Conservation (phyloP, 2,888 invertebrate genomes). For the Metopia argyrocephala region DNA sequence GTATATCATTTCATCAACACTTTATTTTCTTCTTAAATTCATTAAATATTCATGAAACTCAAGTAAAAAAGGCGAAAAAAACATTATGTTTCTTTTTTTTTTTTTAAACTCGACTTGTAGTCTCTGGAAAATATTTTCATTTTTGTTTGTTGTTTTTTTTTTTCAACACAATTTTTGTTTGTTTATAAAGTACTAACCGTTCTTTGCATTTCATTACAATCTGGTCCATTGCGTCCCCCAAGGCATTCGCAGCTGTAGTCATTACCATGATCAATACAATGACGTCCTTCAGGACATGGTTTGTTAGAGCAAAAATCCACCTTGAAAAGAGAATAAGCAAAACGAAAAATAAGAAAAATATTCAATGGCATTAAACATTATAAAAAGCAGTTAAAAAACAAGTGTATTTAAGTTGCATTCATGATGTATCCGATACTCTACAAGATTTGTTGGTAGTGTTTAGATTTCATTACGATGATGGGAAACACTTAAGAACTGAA, state of each 20-base stretch:
- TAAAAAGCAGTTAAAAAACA: conserved; percentile 25
- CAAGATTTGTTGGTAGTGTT: too few relatives aligned
- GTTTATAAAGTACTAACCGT: conserved; percentile 80
- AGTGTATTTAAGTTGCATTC: background rate
- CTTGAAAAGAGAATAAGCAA: conserved; percentile 74
- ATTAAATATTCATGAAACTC: background rate
- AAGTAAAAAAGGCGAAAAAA: background rate
- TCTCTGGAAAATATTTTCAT: background rate
- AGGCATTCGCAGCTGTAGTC: conserved; percentile 87
- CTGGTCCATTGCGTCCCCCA: conserved; percentile 84
- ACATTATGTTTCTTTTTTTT: conserved; percentile 23
- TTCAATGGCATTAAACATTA: conserved; percentile 1
- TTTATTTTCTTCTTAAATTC: background rate
- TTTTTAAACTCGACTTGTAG: background rate
- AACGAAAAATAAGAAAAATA: background rate
- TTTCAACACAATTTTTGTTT: background rate
- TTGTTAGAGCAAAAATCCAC: conserved; percentile 85
- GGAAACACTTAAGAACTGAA: too few relatives aligned
- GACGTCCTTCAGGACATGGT: conserved; percentile 84
- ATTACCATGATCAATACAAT: conserved; percentile 86
- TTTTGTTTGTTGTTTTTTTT: background rate
- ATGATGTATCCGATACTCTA: too few relatives aligned
- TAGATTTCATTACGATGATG: too few relatives aligned
- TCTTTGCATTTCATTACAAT: conserved; percentile 83
- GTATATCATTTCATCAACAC: background rate